Evolutionary conservation across 2,113 vertebrate genomes (phyloP), one percentile per base, ranked within the genome.

Genomic region (Typhlomys cinereus): DNA sequence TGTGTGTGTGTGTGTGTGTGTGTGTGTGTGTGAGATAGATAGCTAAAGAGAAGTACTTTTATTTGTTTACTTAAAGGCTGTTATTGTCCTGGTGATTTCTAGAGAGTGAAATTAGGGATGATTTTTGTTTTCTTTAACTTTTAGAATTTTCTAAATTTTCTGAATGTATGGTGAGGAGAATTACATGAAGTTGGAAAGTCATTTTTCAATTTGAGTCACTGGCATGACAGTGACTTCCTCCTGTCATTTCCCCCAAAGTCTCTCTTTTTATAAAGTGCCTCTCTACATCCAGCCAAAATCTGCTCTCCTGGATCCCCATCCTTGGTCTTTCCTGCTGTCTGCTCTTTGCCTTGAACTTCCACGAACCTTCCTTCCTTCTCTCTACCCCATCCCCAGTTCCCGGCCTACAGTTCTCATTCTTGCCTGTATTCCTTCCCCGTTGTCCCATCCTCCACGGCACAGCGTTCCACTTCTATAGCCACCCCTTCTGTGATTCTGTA

Each of bases 1-100:
- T n/a, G 18, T 50, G 17, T 23, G 67, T 5, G 48, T 7, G 36
- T 8, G 39, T 23, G 48, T 23, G 21, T 20, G 13, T n/a, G 21
- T 25, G 11, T 7, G 48, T 29, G 57, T 18, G 15, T 8, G 18
- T 12, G 14, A 39, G 27, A 23, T 18, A 11, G 27, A 34, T 39
- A 18, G 80, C 71, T 94, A 71, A n/a, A 84, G 62, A 86, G 78
- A 87, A 71, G 8, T 69, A 61, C 66, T n/a, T n/a, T n/a, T n/a
- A n/a, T n/a, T n/a, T n/a, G n/a, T n/a, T n/a, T n/a, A n/a, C n/a
- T 59, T 31, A 10, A 34, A 71, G 23, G 18, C 59, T 61, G 5
- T 75, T 78, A 48, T 39, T 70, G 54, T 62, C 64, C 7, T 79
- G 74, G 31, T 54, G 79, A 27, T 88, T 44, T 80, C 80, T 83